Evolutionary conservation across 2,888 invertebrate genomes (phyloP).

Genomic region (Rotaria macrura): DNA sequence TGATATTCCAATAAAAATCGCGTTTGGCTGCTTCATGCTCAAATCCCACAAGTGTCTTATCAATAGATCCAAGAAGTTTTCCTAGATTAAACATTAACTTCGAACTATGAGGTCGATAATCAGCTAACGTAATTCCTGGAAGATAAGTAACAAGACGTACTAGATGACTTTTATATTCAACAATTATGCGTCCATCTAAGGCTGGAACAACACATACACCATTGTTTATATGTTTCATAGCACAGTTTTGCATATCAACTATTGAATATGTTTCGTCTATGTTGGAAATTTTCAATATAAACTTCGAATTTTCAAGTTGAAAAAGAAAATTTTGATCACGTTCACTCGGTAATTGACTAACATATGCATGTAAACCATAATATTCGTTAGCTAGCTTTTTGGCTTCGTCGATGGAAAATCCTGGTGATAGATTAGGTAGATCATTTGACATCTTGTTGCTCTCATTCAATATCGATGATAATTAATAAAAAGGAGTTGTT

Average conservation of each 20-base stretch:
- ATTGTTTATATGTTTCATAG: not conserved
- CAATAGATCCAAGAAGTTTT: not conserved
- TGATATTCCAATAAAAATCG: not conserved
- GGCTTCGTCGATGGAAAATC: not conserved
- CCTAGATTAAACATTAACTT: not conserved
- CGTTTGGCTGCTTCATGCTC: not conserved
- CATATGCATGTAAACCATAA: not conserved
- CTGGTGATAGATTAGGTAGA: not conserved
- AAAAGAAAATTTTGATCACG: slow-evolving; percentile 8
- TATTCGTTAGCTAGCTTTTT: not conserved
- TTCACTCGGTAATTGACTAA: not conserved
- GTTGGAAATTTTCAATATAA: not conserved
- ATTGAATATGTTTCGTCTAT: not conserved
- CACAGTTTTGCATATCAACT: not conserved
- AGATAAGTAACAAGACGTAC: not conserved
- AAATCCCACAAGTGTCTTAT: not conserved
- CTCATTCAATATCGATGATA: too few species aligned
- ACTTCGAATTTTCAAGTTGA: not conserved
- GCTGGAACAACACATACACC: not conserved
- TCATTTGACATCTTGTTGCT: not conserved
- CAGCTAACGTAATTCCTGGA: not conserved
- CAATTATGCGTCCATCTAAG: not conserved
- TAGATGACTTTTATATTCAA: not conserved
- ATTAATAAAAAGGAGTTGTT: too few species aligned
- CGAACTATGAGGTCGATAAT: not conserved